Conservation (phyloP, 2,888 invertebrate genomes). For the Drosophila multiciliata region DNA sequence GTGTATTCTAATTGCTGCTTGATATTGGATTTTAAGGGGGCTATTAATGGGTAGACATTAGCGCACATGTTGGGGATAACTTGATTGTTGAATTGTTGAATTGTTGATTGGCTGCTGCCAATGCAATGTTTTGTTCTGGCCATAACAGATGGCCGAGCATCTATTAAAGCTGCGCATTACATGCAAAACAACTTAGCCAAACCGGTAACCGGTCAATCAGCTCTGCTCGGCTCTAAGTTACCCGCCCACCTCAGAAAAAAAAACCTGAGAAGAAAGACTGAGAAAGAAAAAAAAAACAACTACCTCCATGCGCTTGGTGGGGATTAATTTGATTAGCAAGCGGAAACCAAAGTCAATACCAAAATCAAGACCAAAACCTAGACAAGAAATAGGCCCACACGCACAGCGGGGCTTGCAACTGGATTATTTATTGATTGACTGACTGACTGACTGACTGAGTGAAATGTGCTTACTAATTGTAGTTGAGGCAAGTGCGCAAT, state of each 20-base stretch:
- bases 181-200: slow-evolving; percentile 66
- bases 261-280: slow-evolving; percentile 8
- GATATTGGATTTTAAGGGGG: background rate
- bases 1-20: slow-evolving; percentile 10
- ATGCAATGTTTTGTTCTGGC: slow-evolving; percentile 38
- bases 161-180: slow-evolving; percentile 59
- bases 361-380: slow-evolving; percentile 23
- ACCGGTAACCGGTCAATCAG: slow-evolving; percentile 52
- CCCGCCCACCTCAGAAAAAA: slow-evolving; percentile 43
- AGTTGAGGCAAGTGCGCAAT: slow-evolving; percentile 7
- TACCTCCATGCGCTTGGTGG: slow-evolving; percentile 33
- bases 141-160: slow-evolving; percentile 44
- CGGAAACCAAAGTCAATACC: slow-evolving; percentile 54
- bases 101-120: slow-evolving; percentile 24
- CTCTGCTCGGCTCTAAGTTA: slow-evolving; percentile 22
- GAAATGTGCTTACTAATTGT: slow-evolving; percentile 40
- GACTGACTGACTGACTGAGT: slow-evolving; percentile 27
- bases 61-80: slow-evolving; percentile 32
- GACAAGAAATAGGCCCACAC: slow-evolving; percentile 48
- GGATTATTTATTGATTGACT: slow-evolving; percentile 10
- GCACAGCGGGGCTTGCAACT: slow-evolving; percentile 24
- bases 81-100: slow-evolving; percentile 1
- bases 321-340: slow-evolving; percentile 72
- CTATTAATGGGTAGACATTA: slow-evolving; percentile 21
- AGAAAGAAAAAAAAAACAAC: slow-evolving; percentile 15